phyloP scores from a whole-genome alignment of 2,797 vertebrate species.

The Dermochelys coriacea region DNA sequence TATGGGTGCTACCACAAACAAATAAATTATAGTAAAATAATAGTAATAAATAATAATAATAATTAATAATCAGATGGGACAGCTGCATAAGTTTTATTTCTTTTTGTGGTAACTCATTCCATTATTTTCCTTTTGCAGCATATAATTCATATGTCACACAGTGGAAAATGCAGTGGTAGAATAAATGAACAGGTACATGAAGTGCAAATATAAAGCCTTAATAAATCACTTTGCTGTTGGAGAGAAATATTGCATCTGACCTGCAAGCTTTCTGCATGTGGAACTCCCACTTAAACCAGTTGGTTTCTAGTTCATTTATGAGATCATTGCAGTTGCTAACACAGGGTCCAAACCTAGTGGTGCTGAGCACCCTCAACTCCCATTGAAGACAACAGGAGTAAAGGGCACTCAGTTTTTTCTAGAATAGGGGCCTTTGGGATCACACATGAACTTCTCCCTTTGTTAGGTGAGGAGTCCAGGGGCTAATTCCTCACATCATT shows the following conservation, averaged over 20 bases:
- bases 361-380: background rate
- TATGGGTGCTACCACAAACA: background rate
- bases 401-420: background rate
- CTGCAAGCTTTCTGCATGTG: background rate
- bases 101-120: background rate
- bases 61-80: background rate
- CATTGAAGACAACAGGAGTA: background rate
- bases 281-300: background rate
- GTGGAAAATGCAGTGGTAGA: background rate
- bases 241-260: background rate
- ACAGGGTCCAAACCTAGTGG: background rate
- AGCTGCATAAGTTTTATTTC: background rate
- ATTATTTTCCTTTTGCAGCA: background rate
- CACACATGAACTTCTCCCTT: background rate
- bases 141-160: background rate
- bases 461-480: background rate
- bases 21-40: background rate
- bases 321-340: background rate
- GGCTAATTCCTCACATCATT: background rate
- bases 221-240: background rate
- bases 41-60: background rate
- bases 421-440: background rate
- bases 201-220: background rate
- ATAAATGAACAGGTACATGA: background rate
- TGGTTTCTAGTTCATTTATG: background rate